phyloP scores from a whole-genome alignment of 1,140 invertebrate species.

The Zaprionus kolodkinae region DNA sequence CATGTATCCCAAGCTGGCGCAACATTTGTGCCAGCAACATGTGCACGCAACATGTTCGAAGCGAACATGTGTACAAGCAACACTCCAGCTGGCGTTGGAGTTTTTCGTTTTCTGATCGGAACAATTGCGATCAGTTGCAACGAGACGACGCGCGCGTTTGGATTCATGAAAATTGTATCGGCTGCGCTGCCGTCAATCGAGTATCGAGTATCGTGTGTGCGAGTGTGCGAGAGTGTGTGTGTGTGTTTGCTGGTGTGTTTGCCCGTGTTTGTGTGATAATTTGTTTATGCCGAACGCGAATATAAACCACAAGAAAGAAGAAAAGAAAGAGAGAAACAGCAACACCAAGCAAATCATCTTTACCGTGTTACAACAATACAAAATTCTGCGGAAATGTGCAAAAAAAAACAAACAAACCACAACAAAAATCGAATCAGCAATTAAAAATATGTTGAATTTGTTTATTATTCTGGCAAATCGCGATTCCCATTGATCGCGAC shows the following conservation, averaged over 20 bases:
- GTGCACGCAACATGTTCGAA: conserved; percentile 56
- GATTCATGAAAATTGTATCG: conserved; percentile 62
- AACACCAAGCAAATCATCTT: conserved; percentile 43
- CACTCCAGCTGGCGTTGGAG: conserved; percentile 9
- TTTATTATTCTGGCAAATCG: conserved; percentile 34
- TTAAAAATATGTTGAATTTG: conserved; percentile 52
- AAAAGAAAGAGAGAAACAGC: conserved; percentile 14
- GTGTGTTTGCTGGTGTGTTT: conserved; percentile 34
- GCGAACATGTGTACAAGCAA: conserved; percentile 14
- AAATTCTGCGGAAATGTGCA: conserved; percentile 59
- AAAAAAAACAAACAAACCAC: conserved; percentile 1
- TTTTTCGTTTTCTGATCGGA: conserved; percentile 39
- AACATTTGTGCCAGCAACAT: conserved; percentile 36
- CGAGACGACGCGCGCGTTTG: conserved; percentile 65
- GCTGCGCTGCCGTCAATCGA: conserved; percentile 6
- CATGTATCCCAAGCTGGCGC: conserved; percentile 24
- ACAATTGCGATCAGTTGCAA: conserved; percentile 62
- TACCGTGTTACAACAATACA: conserved; percentile 34
- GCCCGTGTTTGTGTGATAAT: conserved; percentile 57
- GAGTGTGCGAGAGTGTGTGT: conserved; percentile 22
- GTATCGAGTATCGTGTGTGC: conserved; percentile 16
- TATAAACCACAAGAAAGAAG: conserved; percentile 38
- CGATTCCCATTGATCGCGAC: conserved; percentile 51
- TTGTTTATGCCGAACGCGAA: conserved; percentile 58
- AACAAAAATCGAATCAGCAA: conserved; percentile 56